These are phyloP conservation scores for Alaudala cheleensis DNA, from an alignment of 2,113 vertebrate species.

Conservation along the genomic window DNA sequence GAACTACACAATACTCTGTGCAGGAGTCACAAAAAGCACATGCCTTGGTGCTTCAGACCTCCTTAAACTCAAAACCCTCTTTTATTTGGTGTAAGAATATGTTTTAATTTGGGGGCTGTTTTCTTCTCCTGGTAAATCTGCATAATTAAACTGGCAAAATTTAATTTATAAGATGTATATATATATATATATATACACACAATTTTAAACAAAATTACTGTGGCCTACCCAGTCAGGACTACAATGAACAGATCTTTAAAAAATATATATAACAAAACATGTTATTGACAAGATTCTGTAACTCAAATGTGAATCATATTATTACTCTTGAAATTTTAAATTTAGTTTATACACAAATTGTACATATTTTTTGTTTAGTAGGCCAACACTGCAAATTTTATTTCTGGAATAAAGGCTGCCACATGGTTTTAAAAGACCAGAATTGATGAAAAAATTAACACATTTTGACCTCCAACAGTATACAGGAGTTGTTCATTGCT, in stretches of 20 bases:
- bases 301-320: not conserved
- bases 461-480: not conserved
- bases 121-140: not conserved
- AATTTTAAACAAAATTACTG: not conserved
- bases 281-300: not conserved
- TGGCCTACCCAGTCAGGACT: not conserved
- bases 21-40: fast-evolving
- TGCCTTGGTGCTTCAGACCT: not conserved
- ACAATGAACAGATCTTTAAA: not conserved
- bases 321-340: not conserved
- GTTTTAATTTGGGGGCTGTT: not conserved
- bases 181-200: no score
- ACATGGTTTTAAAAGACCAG: not conserved
- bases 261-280: not conserved
- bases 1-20: not conserved
- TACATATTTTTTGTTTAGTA: not conserved
- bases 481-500: not conserved
- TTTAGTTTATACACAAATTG: not conserved
- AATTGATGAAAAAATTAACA: not conserved
- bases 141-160: not conserved
- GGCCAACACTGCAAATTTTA: not conserved
- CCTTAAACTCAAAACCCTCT: not conserved
- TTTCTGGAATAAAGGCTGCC: not conserved
- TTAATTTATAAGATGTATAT: not conserved
- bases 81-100: not conserved